Evolutionary conservation across 2,797 vertebrate species (phyloP).

Genomic region (Acanthopagrus latus): DNA sequence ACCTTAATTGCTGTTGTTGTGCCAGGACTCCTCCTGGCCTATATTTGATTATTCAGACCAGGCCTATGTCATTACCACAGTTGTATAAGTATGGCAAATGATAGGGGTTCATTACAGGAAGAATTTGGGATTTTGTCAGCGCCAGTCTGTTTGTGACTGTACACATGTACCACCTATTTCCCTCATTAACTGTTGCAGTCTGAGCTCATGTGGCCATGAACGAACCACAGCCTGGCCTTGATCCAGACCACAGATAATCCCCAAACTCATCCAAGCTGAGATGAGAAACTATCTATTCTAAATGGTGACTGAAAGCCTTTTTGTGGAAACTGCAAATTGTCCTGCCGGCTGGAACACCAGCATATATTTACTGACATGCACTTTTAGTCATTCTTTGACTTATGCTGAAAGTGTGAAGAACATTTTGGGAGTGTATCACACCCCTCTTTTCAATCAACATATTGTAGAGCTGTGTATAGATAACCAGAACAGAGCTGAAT

Average conservation of each 20-base stretch:
- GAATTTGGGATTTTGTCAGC: slow-evolving; percentile 7
- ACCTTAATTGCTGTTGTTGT: slow-evolving; percentile 71
- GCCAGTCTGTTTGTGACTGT: slow-evolving; percentile 4
- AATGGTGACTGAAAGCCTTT: neutral
- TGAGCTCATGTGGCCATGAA: neutral
- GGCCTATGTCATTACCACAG: slow-evolving; percentile 43
- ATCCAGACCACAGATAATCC: slow-evolving; percentile 25
- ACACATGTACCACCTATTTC: slow-evolving; percentile 14
- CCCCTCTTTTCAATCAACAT: neutral
- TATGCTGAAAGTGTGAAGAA: slow-evolving; percentile 3
- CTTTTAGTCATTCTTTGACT: neutral
- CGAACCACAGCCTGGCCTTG: neutral
- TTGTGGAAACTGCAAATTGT: neutral
- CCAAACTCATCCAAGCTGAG: neutral
- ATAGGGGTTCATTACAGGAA: slow-evolving; percentile 1
- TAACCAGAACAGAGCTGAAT: neutral
- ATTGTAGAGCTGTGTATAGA: neutral
- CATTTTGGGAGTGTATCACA: neutral
- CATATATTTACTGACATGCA: neutral
- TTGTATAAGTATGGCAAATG: slow-evolving; percentile 20
- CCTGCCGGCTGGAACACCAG: neutral
- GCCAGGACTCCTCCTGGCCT: slow-evolving; percentile 67
- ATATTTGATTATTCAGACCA: slow-evolving; percentile 58
- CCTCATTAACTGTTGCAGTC: slow-evolving; percentile 19
- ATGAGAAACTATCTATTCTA: slow-evolving; percentile 5